Evolutionary conservation across 2,113 vertebrate species (phyloP).

Genomic region (Cyprinodon tularosa): DNA sequence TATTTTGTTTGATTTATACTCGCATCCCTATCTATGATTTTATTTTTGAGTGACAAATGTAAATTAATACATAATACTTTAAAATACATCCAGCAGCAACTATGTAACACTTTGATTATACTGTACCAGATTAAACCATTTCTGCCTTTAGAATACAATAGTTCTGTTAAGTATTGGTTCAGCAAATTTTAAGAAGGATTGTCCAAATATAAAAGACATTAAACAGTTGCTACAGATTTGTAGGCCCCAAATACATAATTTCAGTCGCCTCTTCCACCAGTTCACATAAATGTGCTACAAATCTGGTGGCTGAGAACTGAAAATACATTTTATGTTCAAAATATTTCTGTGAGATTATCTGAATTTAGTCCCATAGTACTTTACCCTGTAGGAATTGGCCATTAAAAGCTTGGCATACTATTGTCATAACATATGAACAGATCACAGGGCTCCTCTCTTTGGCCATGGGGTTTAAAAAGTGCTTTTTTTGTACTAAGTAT

Average conservation of each 20-base stretch:
- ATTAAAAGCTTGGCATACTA: no score
- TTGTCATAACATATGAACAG: no score
- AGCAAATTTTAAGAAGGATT: not conserved
- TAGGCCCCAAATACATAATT: not conserved
- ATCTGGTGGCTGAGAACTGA: not conserved
- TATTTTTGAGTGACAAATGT: slow-evolving; percentile 9
- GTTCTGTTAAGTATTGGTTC: not conserved
- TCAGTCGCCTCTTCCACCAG: not conserved
- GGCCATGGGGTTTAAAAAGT: no score
- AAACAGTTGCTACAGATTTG: not conserved
- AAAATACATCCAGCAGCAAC: not conserved
- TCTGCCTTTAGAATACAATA: not conserved
- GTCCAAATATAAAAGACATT: not conserved
- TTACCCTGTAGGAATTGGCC: no score
- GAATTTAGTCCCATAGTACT: no score
- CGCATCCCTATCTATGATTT: not conserved
- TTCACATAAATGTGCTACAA: not conserved
- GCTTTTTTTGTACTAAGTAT: no score
- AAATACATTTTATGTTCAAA: not conserved
- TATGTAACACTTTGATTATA: not conserved
- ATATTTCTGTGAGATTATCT: no score
- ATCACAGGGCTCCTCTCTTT: no score
- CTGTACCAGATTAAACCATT: not conserved
- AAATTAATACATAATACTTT: not conserved
- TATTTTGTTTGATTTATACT: slow-evolving; percentile 1